A percentile compares a stretch with the other conserved stretches of the same genome.
Evolutionary conservation across 2,888 invertebrate genomes (phyloP).

Genomic region (Agrilus mali): DNA sequence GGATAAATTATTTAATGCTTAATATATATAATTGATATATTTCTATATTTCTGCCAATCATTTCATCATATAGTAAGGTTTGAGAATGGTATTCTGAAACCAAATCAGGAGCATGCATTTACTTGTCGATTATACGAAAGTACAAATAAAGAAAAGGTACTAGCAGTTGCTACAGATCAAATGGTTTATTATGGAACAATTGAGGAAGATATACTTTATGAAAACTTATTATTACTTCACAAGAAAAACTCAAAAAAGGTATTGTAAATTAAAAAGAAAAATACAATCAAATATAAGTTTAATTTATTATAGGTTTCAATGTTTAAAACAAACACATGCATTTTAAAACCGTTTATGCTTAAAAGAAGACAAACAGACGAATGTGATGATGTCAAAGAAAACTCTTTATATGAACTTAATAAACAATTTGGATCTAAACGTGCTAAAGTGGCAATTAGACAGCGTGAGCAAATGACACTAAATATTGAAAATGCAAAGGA

Average conservation of each 20-base stretch:
- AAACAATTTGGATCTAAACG: conserved; percentile 54
- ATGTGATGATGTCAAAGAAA: conserved; percentile 14
- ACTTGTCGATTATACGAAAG: conserved; percentile 17
- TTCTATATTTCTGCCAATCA: too few relatives aligned
- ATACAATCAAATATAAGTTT: background rate
- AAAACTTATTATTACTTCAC: conserved; percentile 22
- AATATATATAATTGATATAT: too few relatives aligned
- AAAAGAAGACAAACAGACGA: conserved; percentile 9
- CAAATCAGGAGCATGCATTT: conserved; percentile 17
- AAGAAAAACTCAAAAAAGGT: conserved; percentile 24
- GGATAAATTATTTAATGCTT: too few relatives aligned
- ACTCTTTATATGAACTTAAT: conserved; percentile 32
- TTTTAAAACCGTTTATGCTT: conserved; percentile 16
- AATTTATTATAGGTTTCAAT: conserved; percentile 8
- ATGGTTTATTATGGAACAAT: conserved; percentile 21
- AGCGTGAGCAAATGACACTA: conserved; percentile 44
- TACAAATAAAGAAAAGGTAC: conserved; percentile 11
- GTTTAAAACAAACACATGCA: conserved; percentile 16
- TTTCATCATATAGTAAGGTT: conserved; percentile 20
- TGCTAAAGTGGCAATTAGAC: conserved; percentile 44
- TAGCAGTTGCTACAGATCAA: conserved; percentile 19
- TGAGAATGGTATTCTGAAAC: conserved; percentile 21
- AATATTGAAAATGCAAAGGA: conserved; percentile 44
- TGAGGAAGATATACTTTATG: conserved; percentile 16
- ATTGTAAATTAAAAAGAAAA: background rate